Evolutionary conservation across 1,140 invertebrate species (phyloP).

Genomic region (Leptonema lineaticorne): DNA sequence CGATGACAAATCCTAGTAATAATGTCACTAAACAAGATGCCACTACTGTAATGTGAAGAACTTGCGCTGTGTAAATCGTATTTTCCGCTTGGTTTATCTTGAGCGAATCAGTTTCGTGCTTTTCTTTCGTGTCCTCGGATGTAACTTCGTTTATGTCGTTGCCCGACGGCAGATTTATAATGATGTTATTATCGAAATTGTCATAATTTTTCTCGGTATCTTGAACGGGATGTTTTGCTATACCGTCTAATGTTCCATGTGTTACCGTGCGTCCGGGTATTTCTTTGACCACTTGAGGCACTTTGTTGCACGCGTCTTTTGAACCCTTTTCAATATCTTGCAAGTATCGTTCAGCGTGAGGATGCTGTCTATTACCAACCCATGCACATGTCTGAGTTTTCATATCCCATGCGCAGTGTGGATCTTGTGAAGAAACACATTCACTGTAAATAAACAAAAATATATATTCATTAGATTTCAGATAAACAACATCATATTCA

Average conservation of each 20-base stretch:
- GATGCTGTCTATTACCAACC: constrained; percentile 65
- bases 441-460: constrained; percentile 58
- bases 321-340: constrained; percentile 72
- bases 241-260: constrained; percentile 33
- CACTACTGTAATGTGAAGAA: constrained; percentile 74
- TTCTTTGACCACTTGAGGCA: constrained; percentile 47
- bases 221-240: constrained; percentile 27
- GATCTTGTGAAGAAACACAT: constrained; percentile 92
- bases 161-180: background rate
- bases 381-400: constrained; percentile 73
- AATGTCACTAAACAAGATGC: constrained; percentile 77
- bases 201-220: constrained; percentile 31
- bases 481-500: constrained; percentile 33
- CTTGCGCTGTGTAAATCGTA: constrained; percentile 76
- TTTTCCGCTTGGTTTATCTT: constrained; percentile 62
- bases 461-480: background rate
- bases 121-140: constrained; percentile 22
- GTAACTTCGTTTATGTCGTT: background rate
- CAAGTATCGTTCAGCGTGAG: constrained; percentile 67
- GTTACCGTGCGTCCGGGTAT: constrained; percentile 21
- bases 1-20: constrained; percentile 78
- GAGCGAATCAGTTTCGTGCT: constrained; percentile 55
- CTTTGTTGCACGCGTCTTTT: constrained; percentile 65
- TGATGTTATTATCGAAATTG: background rate
- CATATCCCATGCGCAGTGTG: constrained; percentile 95